Evolutionary conservation across 2,797 vertebrate genomes (phyloP).

Genomic region (Apogon talboti): DNA sequence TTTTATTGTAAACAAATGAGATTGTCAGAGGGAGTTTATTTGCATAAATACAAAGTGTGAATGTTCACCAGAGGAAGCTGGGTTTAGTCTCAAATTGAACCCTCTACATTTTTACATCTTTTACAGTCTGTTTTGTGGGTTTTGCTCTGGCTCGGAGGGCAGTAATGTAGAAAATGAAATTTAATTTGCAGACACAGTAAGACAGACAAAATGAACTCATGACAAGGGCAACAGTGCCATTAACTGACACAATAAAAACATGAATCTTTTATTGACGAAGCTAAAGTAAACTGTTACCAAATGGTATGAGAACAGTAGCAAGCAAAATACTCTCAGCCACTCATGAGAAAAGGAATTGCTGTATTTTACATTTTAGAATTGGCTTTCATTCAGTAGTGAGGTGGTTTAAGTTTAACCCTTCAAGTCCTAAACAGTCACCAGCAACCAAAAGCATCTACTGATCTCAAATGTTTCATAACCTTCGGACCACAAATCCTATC

Average conservation of each 20-base stretch:
- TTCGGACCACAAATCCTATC: too few relatives aligned
- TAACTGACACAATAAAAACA: conserved; percentile 51
- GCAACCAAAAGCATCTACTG: too few relatives aligned
- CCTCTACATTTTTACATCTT: conserved; percentile 20
- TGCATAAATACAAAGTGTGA: conserved; percentile 50
- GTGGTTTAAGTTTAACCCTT: not conserved
- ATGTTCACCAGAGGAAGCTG: conserved; percentile 48
- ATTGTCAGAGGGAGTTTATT: conserved; percentile 39
- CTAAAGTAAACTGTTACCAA: conserved; percentile 16
- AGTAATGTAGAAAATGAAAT: conserved; percentile 53
- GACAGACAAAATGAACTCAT: conserved; percentile 49
- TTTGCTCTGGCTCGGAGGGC: conserved; percentile 33
- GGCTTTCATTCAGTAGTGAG: not conserved
- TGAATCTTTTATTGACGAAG: conserved; percentile 50
- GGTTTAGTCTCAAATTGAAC: conserved; percentile 54
- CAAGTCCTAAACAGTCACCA: too few relatives aligned
- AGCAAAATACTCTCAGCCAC: conserved; percentile 13
- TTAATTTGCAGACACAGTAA: conserved; percentile 51
- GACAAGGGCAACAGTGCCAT: conserved; percentile 39
- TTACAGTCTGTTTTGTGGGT: conserved; percentile 37
- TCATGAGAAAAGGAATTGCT: not conserved
- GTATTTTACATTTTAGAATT: conserved; percentile 30
- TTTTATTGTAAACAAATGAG: conserved; percentile 44
- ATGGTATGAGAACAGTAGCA: not conserved
- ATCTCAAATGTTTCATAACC: too few relatives aligned